Evolutionary conservation across 1,140 invertebrate species (phyloP).

Genomic region (Euwallacea fornicatus): DNA sequence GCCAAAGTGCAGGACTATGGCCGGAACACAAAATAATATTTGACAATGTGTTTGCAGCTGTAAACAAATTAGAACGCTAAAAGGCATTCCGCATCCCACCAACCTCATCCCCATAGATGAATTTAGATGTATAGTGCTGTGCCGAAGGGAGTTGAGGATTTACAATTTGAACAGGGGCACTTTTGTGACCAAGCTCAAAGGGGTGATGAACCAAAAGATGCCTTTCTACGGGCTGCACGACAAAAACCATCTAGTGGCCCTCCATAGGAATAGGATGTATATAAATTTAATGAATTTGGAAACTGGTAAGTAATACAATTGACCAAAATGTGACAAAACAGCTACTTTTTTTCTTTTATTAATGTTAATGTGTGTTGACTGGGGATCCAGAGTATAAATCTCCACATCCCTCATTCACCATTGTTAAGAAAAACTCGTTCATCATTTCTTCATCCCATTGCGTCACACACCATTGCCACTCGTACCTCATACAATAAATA

Average conservation of each 20-base stretch:
- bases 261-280: conserved; percentile 87
- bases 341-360: no score
- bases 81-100: conserved; percentile 69
- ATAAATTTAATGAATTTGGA: conserved; percentile 86
- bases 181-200: conserved; percentile 73
- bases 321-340: no score
- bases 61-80: conserved; percentile 66
- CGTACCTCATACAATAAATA: no score
- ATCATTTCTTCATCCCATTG: no score
- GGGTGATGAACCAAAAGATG: conserved; percentile 92
- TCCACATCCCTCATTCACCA: no score
- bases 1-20: neutral
- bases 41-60: conserved; percentile 53
- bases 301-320: conserved; percentile 55
- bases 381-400: no score
- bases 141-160: conserved; percentile 75
- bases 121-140: conserved; percentile 75
- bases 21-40: no score
- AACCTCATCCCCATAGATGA: conserved; percentile 72
- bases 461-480: no score
- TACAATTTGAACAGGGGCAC: conserved; percentile 77
- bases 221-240: conserved; percentile 84
- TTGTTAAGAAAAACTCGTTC: no score
- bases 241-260: conserved; percentile 73
- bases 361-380: no score